Percentiles rank a stretch among this genome's conserved stretches.
Conservation (phyloP, 2,888 invertebrate species). For the Agonum fuliginosum region DNA sequence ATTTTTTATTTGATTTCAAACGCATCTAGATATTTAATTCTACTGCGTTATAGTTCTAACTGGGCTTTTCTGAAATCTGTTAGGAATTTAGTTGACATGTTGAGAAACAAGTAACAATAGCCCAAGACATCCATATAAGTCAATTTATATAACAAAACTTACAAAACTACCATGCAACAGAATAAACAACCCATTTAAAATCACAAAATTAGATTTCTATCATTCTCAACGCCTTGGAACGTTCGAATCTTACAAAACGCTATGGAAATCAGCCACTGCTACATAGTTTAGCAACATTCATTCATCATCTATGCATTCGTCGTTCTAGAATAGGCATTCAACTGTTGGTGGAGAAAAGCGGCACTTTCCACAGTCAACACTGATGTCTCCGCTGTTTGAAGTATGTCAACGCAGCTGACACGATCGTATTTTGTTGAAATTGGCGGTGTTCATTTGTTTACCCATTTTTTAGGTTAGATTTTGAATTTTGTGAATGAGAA, state of each 20-base stretch:
- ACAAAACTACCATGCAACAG: background rate
- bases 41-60: no score
- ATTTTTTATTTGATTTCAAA: no score
- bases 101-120: background rate
- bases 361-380: conserved; percentile 32
- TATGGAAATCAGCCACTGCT: background rate
- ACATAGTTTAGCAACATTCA: conserved; percentile 23
- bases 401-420: conserved; percentile 41
- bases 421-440: conserved; percentile 36
- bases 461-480: background rate
- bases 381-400: conserved; percentile 37
- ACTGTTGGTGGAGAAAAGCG: conserved; percentile 42
- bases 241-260: conserved; percentile 11
- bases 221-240: background rate
- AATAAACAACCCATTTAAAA: background rate
- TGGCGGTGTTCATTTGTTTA: background rate
- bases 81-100: no score
- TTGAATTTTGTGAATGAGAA: conserved; percentile 25
- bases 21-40: no score
- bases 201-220: background rate
- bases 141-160: background rate
- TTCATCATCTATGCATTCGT: conserved; percentile 44
- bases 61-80: no score
- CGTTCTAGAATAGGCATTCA: conserved; percentile 46
- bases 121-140: background rate